These are phyloP conservation scores for Trematomus loennbergii DNA, from an alignment of 2,113 vertebrate species.

Conservation along the genomic window DNA sequence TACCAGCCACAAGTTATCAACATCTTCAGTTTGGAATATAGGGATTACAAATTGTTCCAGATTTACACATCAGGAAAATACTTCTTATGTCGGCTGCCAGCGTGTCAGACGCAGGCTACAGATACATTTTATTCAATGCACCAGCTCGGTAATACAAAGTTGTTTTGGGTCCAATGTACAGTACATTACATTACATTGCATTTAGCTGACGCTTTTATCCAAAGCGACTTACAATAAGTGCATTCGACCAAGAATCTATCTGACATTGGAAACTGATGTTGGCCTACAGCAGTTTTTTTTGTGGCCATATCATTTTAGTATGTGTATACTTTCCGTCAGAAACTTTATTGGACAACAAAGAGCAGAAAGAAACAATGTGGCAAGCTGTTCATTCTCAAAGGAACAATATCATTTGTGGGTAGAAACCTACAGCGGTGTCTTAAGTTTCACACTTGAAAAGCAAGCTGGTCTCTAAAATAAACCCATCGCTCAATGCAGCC, in stretches of 20 bases:
- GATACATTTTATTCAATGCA: no score
- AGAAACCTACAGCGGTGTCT: background rate
- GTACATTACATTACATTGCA: no score
- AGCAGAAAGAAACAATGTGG: background rate
- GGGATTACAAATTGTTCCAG: no score
- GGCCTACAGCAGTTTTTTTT: background rate
- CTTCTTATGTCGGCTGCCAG: no score
- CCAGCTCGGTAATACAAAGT: no score
- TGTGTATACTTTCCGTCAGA: background rate
- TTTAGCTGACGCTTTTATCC: no score
- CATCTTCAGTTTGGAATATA: no score
- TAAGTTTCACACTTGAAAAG: background rate
- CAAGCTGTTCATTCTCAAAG: background rate
- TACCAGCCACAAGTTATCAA: no score
- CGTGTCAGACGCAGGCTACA: no score
- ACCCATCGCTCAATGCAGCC: background rate
- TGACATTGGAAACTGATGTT: background rate
- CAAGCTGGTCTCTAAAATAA: background rate
- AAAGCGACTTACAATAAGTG: no score
- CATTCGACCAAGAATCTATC: no score
- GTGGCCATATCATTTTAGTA: background rate
- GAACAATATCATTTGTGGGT: background rate
- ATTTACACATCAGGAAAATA: no score
- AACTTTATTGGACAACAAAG: background rate
- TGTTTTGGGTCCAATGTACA: background rate